phyloP scores from a whole-genome alignment of 2,888 invertebrate species.

The Tetropium fuscum region DNA sequence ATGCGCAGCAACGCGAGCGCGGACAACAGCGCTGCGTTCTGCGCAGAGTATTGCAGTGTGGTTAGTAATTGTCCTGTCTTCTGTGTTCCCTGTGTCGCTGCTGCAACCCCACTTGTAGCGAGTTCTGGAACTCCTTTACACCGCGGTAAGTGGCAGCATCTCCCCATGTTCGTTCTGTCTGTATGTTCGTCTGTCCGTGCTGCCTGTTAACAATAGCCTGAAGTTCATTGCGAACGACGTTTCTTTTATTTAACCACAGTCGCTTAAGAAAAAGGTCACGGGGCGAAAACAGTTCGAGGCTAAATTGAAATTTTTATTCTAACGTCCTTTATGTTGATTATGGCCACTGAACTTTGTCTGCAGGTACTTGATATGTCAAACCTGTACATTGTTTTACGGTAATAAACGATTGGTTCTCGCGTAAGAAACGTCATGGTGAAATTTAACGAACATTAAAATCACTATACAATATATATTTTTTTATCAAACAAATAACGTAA shows the following conservation, averaged over 20 bases:
- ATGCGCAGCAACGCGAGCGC: constrained; percentile 42
- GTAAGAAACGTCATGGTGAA: too few relatives aligned
- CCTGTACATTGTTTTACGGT: constrained; percentile 17
- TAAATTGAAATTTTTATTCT: too few relatives aligned
- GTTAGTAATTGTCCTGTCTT: constrained; percentile 68
- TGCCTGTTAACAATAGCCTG: constrained; percentile 62
- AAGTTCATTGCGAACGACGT: constrained; percentile 26
- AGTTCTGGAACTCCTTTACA: constrained; percentile 99
- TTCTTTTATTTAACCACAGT: constrained; percentile 9
- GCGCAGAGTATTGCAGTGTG: constrained; percentile 60
- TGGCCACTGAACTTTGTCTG: too few relatives aligned
- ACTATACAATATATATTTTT: too few relatives aligned
- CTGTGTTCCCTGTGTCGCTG: constrained; percentile 81
- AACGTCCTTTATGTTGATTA: too few relatives aligned
- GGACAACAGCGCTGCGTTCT: constrained; percentile 12
- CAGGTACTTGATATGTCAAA: constrained; percentile 1
- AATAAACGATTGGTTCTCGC: too few relatives aligned
- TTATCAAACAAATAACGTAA: too few relatives aligned
- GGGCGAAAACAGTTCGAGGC: neutral
- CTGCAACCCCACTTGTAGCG: constrained; percentile 79
- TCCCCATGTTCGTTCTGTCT: constrained; percentile 64
- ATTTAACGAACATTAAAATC: too few relatives aligned
- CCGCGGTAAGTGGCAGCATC: constrained; percentile 92
- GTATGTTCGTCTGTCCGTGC: constrained; percentile 64
- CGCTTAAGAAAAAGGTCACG: constrained; percentile 10